Conservation (phyloP, 2,113 vertebrate species). For the Vimba vimba region DNA sequence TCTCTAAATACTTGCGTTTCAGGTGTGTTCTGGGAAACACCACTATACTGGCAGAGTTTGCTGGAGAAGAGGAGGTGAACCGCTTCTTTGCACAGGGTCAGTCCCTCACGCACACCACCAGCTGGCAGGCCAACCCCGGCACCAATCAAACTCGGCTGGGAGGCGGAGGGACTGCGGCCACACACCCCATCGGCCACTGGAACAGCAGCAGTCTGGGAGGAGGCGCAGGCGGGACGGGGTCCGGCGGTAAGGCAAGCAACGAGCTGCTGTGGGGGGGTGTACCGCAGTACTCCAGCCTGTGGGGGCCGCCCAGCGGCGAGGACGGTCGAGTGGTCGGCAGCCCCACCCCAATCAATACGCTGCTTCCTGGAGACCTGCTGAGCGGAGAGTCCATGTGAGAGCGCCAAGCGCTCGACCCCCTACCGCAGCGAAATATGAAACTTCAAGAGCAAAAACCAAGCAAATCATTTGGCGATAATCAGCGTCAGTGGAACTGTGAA, state of each 20-base stretch:
- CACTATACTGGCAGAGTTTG: constrained; percentile 98
- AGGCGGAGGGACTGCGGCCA: constrained; percentile 73
- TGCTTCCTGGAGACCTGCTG: constrained; percentile 95
- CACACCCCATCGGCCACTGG: constrained; percentile 92
- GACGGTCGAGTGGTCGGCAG: constrained; percentile 91
- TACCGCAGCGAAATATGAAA: constrained; percentile 42
- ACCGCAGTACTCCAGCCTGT: constrained; percentile 96
- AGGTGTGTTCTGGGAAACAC: constrained; percentile 99
- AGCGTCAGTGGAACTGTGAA: constrained; percentile 66
- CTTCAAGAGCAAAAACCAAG: constrained; percentile 76
- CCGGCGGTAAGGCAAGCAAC: constrained; percentile 77
- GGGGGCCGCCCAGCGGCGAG: constrained; percentile 90
- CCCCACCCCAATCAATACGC: constrained; percentile 91
- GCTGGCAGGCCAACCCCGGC: constrained; percentile 91
- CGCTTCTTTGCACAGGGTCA: constrained; percentile 97
- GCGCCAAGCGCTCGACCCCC: constrained; percentile 24
- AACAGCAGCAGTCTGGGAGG: constrained; percentile 82
- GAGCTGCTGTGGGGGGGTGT: constrained; percentile 95
- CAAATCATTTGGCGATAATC: constrained; percentile 81
- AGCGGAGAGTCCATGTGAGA: constrained; percentile 95
- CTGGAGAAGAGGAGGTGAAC: constrained; percentile 96
- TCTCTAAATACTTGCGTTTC: constrained; percentile 65
- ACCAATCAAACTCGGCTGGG: constrained; percentile 86
- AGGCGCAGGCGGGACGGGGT: constrained; percentile 63
- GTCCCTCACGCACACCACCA: constrained; percentile 89